Conservation (phyloP, 2,113 vertebrate genomes). For the Rhea pennata region DNA sequence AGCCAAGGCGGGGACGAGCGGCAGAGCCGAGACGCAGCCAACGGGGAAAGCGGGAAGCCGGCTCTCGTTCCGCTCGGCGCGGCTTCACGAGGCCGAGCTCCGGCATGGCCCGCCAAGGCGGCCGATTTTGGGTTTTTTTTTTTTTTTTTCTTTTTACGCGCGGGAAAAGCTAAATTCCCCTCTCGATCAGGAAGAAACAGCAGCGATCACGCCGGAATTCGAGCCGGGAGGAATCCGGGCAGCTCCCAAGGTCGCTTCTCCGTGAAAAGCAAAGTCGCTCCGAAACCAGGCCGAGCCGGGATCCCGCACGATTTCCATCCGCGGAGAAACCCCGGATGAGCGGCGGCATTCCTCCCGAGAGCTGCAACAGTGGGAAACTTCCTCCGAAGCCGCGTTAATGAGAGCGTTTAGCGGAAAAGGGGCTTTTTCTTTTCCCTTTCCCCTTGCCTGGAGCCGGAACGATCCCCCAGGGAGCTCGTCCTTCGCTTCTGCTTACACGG, state of each 20-base stretch:
- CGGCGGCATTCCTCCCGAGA: accelerated
- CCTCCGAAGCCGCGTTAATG: background rate
- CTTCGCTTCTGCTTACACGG: background rate
- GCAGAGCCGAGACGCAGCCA: too few species aligned
- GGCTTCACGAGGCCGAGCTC: too few species aligned
- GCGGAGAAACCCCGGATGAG: accelerated
- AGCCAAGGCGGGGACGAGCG: too few species aligned
- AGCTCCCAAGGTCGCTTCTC: background rate
- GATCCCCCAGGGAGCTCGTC: background rate
- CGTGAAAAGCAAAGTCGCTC: too few species aligned
- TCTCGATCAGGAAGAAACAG: too few species aligned
- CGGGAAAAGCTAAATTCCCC: too few species aligned
- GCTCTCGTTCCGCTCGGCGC: background rate
- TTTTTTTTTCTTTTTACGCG: too few species aligned
- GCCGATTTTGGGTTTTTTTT: too few species aligned
- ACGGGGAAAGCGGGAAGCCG: too few species aligned
- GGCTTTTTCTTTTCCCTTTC: background rate
- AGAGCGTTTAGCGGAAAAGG: background rate
- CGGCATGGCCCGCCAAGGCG: too few species aligned
- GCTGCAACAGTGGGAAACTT: background rate
- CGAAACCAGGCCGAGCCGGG: accelerated
- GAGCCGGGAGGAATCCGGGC: accelerated
- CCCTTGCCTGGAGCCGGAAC: accelerated
- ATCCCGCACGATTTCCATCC: background rate
- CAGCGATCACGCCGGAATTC: accelerated